Base-by-base conservation (phyloP, 2,113 vertebrate species). In the Corydoras sp. region DNA sequence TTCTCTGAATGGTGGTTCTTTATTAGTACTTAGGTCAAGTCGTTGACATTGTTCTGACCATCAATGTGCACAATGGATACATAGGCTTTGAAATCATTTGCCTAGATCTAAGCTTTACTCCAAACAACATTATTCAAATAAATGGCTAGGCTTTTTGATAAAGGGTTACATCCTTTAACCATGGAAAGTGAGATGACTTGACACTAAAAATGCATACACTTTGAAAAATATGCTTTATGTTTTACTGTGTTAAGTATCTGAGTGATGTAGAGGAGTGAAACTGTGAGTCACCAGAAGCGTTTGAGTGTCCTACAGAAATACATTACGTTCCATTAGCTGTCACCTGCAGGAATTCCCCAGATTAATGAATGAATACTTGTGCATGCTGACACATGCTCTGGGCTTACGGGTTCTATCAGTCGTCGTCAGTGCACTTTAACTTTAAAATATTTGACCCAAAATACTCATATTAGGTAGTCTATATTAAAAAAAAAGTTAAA, bases 1-100 rank as follows among this genome's bases (percentile, higher is more conserved):
- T 81, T 83, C 80, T 83, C 85, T 82, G 76, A 82, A 56, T 30
- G 65, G 73, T 77, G 65, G 60, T 54, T 80, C 77, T 86, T 85
- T 87, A 84, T 43, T 43, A 43, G 35, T 43, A 5, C 35, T 43
- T 43, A 43, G 35, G 7, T 43, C 35, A 43, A 43, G 4, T 43
- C 35, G 2, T 43, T 43, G 4, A 43, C 7, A 5, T 43, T 43
- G 35, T 43, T 43, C 35, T 43, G 35, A 43, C 7, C 35, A 43
- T 43, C 35, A 43, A 43, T 43, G 35, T 43, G 35, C 35, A 43
- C 1, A 24, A 8, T 43, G 35, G 35, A 43, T 24, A 24, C 18
- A 24, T 24, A 24, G 18, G 18, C 18, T 43, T 43, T 43, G 35
- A 43, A 43, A 43, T 43, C 35, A 43, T 43, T 8, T 43, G 35